Evolutionary conservation across 2,113 vertebrate species (phyloP).

Genomic region (Nothobranchius furzeri): DNA sequence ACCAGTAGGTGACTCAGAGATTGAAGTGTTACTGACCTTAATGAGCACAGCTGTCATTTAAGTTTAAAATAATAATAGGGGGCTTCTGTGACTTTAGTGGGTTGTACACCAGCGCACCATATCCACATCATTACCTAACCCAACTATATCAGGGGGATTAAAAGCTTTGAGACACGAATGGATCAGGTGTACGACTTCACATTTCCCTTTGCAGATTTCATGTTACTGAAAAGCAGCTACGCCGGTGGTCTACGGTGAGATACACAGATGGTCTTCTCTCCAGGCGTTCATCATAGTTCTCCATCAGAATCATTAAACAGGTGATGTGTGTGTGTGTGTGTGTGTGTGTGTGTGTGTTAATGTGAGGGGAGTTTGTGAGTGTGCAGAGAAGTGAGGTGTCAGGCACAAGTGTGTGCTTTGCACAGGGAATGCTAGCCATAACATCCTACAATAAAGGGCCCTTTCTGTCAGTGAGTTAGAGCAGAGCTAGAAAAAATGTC

Average conservation of each 20-base stretch:
- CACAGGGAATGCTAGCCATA: constrained; percentile 48
- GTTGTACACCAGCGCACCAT: constrained; percentile 26
- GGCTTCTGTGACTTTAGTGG: constrained; percentile 35
- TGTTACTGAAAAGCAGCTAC: constrained; percentile 21
- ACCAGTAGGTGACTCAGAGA: background rate
- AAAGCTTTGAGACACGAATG: constrained; percentile 12
- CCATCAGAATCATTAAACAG: constrained; percentile 47
- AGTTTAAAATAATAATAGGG: constrained; percentile 41
- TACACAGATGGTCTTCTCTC: constrained; percentile 40
- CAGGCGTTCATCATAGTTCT: constrained; percentile 34
- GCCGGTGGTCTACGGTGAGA: constrained; percentile 32
- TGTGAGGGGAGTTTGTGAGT: background rate
- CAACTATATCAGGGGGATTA: constrained; percentile 21
- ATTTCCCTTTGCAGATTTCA: constrained; percentile 29
- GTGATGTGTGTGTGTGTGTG: constrained; percentile 18
- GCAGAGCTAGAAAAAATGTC: constrained; percentile 1
- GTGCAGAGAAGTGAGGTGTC: constrained; percentile 18
- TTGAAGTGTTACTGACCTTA: constrained; percentile 12
- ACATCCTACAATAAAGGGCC: constrained; percentile 49
- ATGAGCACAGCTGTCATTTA: constrained; percentile 30
- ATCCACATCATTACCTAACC: constrained; percentile 40
- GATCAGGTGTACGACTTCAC: constrained; percentile 13
- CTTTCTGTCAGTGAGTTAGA: constrained; percentile 15
- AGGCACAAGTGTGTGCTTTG: constrained; percentile 23
- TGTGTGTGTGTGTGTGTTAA: background rate